Evolutionary conservation across 2,797 vertebrate species (phyloP).

Genomic region (Thripadectes ignobilis): DNA sequence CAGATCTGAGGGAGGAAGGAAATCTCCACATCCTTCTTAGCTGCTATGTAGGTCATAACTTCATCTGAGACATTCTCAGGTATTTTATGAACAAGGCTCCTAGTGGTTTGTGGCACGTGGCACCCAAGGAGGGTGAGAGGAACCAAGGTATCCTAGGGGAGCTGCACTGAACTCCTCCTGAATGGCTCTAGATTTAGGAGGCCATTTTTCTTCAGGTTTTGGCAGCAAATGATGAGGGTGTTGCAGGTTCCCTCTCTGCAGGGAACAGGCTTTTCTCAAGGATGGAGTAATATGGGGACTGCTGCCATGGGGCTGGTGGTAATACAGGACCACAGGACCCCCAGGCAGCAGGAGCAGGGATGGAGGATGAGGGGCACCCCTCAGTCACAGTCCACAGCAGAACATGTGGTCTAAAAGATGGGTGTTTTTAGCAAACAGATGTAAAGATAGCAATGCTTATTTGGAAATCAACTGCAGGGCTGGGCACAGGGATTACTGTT

Average conservation of each 20-base stretch:
- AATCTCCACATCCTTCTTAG: not conserved
- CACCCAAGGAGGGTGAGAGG: not conserved
- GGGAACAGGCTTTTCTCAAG: not conserved
- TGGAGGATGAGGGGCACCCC: not conserved
- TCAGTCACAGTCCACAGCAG: not conserved
- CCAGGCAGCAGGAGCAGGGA: not conserved
- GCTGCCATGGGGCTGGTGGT: not conserved
- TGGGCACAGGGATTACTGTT: not conserved
- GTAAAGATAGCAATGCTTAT: not conserved
- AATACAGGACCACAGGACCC: not conserved
- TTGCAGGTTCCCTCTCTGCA: not conserved
- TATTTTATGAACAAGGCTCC: not conserved
- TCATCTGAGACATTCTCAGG: not conserved
- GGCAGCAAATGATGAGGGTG: not conserved
- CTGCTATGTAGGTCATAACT: not conserved
- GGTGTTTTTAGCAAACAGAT: not conserved
- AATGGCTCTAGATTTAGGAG: not conserved
- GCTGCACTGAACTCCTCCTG: not conserved
- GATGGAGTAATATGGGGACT: not conserved
- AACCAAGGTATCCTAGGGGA: accelerated
- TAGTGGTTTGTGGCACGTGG: not conserved
- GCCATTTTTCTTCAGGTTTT: not conserved
- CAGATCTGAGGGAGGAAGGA: not conserved
- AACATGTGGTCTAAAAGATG: not conserved
- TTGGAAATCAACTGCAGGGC: not conserved